These are phyloP conservation scores for Enteromius mattozi DNA, from an alignment of 2,797 vertebrate species.

Conservation along the genomic window DNA sequence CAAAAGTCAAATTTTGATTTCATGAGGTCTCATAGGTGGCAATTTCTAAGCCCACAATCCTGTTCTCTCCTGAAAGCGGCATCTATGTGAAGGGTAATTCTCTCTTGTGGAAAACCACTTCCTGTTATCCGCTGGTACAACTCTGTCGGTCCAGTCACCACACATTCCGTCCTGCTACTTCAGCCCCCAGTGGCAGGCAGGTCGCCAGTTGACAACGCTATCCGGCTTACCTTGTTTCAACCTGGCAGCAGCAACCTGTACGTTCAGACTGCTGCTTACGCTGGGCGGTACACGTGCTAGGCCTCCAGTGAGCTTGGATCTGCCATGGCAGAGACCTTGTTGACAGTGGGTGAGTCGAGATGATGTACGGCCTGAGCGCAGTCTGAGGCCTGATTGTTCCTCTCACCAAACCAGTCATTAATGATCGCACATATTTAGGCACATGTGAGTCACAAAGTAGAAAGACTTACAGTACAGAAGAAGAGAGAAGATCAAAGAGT, in stretches of 20 bases:
- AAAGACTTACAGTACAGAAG: background rate
- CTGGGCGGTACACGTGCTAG: constrained; percentile 71
- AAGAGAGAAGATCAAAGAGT: constrained; percentile 5
- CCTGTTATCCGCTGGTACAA: constrained; percentile 70
- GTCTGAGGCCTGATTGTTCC: background rate
- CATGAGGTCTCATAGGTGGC: background rate
- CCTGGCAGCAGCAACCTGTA: constrained; percentile 38
- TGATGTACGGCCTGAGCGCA: constrained; percentile 11
- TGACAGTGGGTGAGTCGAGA: constrained; percentile 74
- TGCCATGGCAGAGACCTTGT: constrained; percentile 64
- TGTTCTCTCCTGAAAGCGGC: constrained; percentile 63
- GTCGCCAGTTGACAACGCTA: constrained; percentile 47
- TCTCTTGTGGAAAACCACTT: constrained; percentile 72
- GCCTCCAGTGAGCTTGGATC: constrained; percentile 72
- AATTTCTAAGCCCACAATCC: constrained; percentile 67
- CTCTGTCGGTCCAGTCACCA: constrained; percentile 66
- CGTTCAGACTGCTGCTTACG: constrained; percentile 59
- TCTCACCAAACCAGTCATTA: constrained; percentile 8
- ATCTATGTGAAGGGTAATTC: constrained; percentile 65
- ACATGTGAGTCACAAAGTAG: constrained; percentile 14
- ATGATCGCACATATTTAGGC: constrained; percentile 1
- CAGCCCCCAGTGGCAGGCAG: constrained; percentile 57
- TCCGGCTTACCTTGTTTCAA: constrained; percentile 46
- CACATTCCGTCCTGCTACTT: constrained; percentile 66
- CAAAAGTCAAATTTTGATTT: background rate